Base-by-base conservation (phyloP, 2,888 invertebrate genomes). In the Coleophora deauratella region DNA sequence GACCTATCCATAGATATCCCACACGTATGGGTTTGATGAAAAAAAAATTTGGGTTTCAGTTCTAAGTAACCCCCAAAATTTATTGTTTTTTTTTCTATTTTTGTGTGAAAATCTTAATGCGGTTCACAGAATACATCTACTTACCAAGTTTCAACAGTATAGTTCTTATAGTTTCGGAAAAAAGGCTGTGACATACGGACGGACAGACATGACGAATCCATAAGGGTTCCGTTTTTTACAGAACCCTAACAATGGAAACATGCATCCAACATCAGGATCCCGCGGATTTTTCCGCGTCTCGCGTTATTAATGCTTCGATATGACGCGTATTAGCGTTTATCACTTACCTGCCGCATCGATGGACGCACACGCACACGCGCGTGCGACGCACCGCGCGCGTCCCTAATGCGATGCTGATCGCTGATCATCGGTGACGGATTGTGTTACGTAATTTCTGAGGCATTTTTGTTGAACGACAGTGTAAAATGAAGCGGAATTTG, bases 231-330 rank as follows among this genome's bases (percentile, higher is more conserved):
- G 21, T 4, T 21, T 4, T 21, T 6, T 21, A 4, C 21, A 4
- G 3, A 6, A 2, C 31, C n/a, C 11, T 6, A 21, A 21, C 3
- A 65, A 60, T 57, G 76, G 57, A 61, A 62, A 66, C 66, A 27
- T 44, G 42, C 38, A 46, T n/a, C 45, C 50, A 49, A 61, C 62
- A 57, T 57, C 57, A 57, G 59, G 58, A 65, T 58, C 53, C 49
- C 52, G 59, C 62, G 66, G 21, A 77, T 80, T 78, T 80, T 79
- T 78, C 68, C 66, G 58, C 59, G 71, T 70, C 70, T 67, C 21
- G 62, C 60, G 57, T 72, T 74, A 77, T 72, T 75, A 77, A 75
- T 72, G 69, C 51, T 43, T 39, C 40, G 47, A 49, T 47, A 54
- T 48, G 49, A 50, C 44, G 54, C 42, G 51, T 55, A 52, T 58